Evolutionary conservation across 2,113 vertebrate genomes (phyloP), one percentile per base, ranked within the genome.

Genomic region (human): DNA sequence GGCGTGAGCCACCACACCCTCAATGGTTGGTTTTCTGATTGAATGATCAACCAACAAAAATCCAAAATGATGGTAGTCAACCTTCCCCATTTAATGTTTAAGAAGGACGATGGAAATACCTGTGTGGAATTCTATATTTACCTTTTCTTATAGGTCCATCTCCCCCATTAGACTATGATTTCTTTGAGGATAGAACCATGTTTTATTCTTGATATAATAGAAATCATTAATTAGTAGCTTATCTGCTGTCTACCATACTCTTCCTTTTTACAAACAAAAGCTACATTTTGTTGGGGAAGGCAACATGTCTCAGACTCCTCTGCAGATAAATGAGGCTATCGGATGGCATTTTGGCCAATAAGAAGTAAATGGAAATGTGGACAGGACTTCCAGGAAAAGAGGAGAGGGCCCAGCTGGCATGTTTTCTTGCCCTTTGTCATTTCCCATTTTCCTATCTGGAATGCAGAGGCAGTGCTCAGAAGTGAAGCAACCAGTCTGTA

Each of bases 81-180:
- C n/a, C 8, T 59, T 79, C n/a, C n/a, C 16, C n/a, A 45, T 12
- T 72, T 43, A 78, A 64, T 23, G 32, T 64, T 50, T 40, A 57
- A 32, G 38, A 70, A 68, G 17, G 61, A 8, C 1, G 32, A 35
- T 35, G 86, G 79, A 80, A 70, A 82, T 52, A 23, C 16, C 5
- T 68, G 38, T 76, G n/a, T 89, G 61, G 38, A 93, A 93, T 81
- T 90, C 45, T 64, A 89, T 27, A 90, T 86, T 80, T 86, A 79
- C n/a, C 48, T 18, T 79, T 92, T 83, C n/a, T 22, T 22, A 70
- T 20, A 72, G 17, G 30, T 43, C 30, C 45, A 14, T 48, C 23
- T 66, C 40, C 79, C 64, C 48, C 45, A 57, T 25, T 45, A 80
- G 48, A 45, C 68, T 43, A 57, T 55, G 40, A 75, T 81, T 82